Evolutionary conservation across 2,888 invertebrate genomes (phyloP), one percentile per base, ranked within the genome.

Genomic region (Calliphora vomitoria): DNA sequence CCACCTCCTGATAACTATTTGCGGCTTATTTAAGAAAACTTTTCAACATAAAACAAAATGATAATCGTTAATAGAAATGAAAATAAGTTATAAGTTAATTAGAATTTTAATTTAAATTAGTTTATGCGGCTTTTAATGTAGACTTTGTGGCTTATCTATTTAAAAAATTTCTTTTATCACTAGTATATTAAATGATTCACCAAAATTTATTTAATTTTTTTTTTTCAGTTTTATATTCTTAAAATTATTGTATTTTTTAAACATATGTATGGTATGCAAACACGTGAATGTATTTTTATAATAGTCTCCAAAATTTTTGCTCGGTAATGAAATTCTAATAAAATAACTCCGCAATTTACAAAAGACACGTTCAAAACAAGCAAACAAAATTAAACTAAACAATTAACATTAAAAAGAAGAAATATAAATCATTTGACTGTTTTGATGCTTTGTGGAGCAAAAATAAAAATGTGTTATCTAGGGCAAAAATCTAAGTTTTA

Each of bases 251-350:
- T 25, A 25, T 25, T 25, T 25, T 25, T 44, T 41, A 38, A 64
- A 38, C 13, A 64, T 18, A 41, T 64, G 41, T 25, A 38, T 41
- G 44, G 41, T 66, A 66, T 44, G 66, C 20, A 66, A 66, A 66
- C 44, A 66, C 72, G 31, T 53, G 58, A 74, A 74, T 55, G 35
- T 38, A 31, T 72, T 18, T 66, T 11, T 41, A 38, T 64, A 50
- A 5, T 20, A 55, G 5, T 4, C 44, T 13, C 8, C 20, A 31
- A 31, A 60, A 10, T 55, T 68, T 20, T 68, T 60, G 31, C 31
- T 60, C 31, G 0, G 4, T 15, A 60, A 11, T 60, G 60, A 31
- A 25, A 31, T 60, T 60, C 60, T 60, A 31, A 60, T 15, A 55
- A 55, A 55, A 55, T 55, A 60, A 60, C 60, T 60, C 60, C 60